phyloP scores from a whole-genome alignment of 2,113 vertebrate genomes.

The Hippoglossus stenolepis region DNA sequence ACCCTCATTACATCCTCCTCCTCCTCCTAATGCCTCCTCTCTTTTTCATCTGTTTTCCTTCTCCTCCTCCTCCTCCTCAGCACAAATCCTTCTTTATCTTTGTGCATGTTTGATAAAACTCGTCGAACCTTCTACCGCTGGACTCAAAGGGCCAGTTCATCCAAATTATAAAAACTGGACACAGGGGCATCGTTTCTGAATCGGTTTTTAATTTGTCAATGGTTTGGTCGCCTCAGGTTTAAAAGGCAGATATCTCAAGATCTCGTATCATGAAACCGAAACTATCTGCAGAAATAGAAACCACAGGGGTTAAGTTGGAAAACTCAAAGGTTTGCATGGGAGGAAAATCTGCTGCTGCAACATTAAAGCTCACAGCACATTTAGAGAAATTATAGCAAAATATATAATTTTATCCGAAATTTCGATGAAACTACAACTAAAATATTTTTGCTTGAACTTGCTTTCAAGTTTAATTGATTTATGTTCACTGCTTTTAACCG shows the following conservation, averaged over 20 bases:
- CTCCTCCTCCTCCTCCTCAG: too few relatives aligned
- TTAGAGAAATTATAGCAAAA: too few relatives aligned
- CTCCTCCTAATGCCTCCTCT: background rate
- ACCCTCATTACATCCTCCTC: conserved; percentile 35
- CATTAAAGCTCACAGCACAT: too few relatives aligned
- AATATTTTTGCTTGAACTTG: too few relatives aligned
- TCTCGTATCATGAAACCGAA: conserved; percentile 40
- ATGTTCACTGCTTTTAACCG: too few relatives aligned
- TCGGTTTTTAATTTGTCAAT: too few relatives aligned
- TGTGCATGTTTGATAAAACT: background rate
- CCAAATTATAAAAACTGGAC: background rate
- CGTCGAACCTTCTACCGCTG: background rate
- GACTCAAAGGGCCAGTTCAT: background rate
- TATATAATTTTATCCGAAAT: too few relatives aligned
- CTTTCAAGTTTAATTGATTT: too few relatives aligned
- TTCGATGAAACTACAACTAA: too few relatives aligned
- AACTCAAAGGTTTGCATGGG: too few relatives aligned
- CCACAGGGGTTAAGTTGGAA: background rate
- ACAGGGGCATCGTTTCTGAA: background rate
- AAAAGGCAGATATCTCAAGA: background rate
- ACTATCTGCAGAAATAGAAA: background rate
- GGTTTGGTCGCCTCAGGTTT: background rate
- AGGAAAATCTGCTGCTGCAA: too few relatives aligned
- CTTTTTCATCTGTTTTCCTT: background rate
- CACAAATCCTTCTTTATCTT: too few relatives aligned